phyloP scores from a whole-genome alignment of 2,888 invertebrate species.

The Bellardia pandia region DNA sequence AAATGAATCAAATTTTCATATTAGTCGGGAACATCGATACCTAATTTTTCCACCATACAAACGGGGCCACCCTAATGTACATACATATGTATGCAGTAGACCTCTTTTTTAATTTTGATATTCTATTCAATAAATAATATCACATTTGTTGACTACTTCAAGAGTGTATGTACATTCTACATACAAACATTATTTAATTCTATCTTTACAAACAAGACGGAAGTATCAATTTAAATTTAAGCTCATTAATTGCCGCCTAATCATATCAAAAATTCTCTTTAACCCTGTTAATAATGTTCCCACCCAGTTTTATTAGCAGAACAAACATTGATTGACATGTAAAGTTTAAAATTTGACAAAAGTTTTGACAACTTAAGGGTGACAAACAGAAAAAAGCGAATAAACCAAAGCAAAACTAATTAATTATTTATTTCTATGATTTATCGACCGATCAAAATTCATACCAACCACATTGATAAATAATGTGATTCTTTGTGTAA shows the following conservation, averaged over 20 bases:
- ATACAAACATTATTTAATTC: not conserved
- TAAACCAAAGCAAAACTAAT: not conserved
- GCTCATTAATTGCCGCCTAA: conserved; percentile 33
- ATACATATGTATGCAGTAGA: no score
- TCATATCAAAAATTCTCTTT: conserved; percentile 1
- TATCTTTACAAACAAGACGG: conserved; percentile 23
- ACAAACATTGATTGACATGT: conserved; percentile 44
- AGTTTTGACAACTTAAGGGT: conserved; percentile 52
- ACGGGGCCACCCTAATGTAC: no score
- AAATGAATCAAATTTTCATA: no score
- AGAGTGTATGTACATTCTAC: not conserved
- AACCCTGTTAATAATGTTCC: not conserved
- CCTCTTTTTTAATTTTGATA: not conserved
- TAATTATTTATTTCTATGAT: conserved; percentile 8
- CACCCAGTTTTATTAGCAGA: not conserved
- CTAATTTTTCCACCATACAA: no score
- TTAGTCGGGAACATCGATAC: no score
- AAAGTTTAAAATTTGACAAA: conserved; percentile 41
- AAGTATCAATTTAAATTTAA: conserved; percentile 53
- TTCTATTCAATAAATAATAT: not conserved
- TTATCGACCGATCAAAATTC: conserved; percentile 29
- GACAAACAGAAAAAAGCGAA: conserved; percentile 22
- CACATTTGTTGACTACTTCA: not conserved
- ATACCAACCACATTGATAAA: not conserved
- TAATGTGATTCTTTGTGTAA: conserved; percentile 14